Base-by-base conservation (phyloP, 2,113 vertebrate genomes). In the Melanerpes aurifrons region DNA sequence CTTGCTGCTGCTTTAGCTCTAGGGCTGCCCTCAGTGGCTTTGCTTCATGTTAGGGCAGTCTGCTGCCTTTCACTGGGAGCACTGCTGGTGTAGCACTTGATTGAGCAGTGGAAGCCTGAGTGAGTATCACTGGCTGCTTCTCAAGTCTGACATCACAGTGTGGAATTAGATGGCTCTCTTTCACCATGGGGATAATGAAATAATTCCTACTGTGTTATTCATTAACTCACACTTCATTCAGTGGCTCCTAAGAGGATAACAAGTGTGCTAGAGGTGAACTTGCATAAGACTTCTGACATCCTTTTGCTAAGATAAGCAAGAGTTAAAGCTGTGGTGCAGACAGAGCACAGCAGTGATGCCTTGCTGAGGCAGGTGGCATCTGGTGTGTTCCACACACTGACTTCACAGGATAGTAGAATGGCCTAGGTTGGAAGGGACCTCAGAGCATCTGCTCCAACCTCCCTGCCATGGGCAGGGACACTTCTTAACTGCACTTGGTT, bases 171-270 rank as follows among this genome's bases (percentile, higher is more conserved):
- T 92, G 91, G 89, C 71, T 95, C 79, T 76, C 91, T 93, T 74
- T 94, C 89, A 91, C 74, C 74, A 19, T 32, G 76, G 40, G 86
- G 79, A 75, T 93, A 97, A 96, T 95, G 94, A 90, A 94, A 81
- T 95, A 90, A 95, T 87, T 94, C 89, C 94, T 87, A 4, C 81
- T 80, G 89, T 83, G 91, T 89, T 93, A 90, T 93, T 96, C 93
- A 96, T 97, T 96, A 97, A 90, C 91, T 96, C 85, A 3, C 84
- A 82, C 87, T 95, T 96, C 93, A 91, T 95, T 95, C 76, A 91
- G 2, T 85, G 85, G 72, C 82, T 94, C 81, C 69, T 85, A 69
- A 86, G 86, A 95, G 88, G 80, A 74, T 92, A 92, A 93, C 0
- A 3, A 92, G 62, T 61, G 59, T 9, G 6, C 83, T 93, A 88